phyloP scores from a whole-genome alignment of 2,113 vertebrate genomes.

The Pantherophis guttatus region DNA sequence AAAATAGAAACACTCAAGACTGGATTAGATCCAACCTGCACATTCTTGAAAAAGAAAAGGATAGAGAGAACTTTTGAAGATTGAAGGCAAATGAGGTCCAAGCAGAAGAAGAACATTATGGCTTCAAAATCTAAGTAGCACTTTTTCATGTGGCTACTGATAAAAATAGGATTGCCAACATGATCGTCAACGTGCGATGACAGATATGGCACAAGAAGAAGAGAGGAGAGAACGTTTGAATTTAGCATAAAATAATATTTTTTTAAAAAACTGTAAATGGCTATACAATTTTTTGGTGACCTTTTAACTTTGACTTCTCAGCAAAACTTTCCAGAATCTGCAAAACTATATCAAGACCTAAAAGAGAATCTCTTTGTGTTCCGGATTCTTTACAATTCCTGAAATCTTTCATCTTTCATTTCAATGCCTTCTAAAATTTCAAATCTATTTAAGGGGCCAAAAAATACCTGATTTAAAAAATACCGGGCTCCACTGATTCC shows the following conservation, averaged over 20 bases:
- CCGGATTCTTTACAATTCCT: neutral
- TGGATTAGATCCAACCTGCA: neutral
- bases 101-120: too few relatives aligned
- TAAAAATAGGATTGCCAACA: too few relatives aligned
- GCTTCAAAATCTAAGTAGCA: too few relatives aligned
- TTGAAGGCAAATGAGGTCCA: too few relatives aligned
- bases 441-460: conserved; percentile 1
- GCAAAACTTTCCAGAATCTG: neutral
- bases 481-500: conserved; percentile 7
- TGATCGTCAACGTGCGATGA: too few relatives aligned
- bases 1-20: neutral
- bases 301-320: conserved; percentile 5
- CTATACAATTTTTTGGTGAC: neutral
- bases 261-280: conserved; percentile 42
- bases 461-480: neutral
- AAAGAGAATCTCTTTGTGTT: neutral
- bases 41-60: neutral
- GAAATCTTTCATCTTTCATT: conserved; percentile 6
- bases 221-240: neutral
- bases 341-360: neutral
- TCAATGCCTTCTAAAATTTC: conserved; percentile 7
- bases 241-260: conserved; percentile 11
- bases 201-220: too few relatives aligned
- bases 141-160: too few relatives aligned
- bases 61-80: neutral